Percentiles rank a stretch among this genome's conserved stretches.
phyloP scores from a whole-genome alignment of 2,113 vertebrate species.

The Rutilus rutilus region DNA sequence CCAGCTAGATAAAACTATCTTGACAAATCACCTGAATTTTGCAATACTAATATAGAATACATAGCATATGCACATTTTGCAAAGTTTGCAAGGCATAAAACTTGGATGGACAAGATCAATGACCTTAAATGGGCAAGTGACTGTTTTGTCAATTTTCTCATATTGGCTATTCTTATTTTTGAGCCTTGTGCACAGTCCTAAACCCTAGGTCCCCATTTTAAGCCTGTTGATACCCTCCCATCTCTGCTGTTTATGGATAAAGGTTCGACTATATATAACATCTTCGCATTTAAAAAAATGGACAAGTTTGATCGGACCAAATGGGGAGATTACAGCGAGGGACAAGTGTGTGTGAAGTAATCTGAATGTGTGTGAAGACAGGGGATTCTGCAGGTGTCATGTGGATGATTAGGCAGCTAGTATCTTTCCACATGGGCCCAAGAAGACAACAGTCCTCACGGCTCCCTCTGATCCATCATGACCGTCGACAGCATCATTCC shows the following conservation, averaged over 20 bases:
- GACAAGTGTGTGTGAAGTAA: neutral
- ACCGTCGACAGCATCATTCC: constrained; percentile 88
- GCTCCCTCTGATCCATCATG: constrained; percentile 87
- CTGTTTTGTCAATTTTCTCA: too few relatives aligned
- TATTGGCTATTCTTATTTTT: too few relatives aligned
- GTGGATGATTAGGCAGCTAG: constrained; percentile 85
- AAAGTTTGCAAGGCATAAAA: too few relatives aligned
- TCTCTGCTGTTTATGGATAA: neutral
- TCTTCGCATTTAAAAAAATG: neutral
- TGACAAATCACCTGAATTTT: too few relatives aligned
- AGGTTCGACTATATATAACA: neutral
- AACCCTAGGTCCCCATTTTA: neutral
- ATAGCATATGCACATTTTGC: too few relatives aligned
- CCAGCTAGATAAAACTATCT: too few relatives aligned
- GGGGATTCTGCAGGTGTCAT: constrained; percentile 77
- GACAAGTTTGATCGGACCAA: neutral
- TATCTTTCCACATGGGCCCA: constrained; percentile 83
- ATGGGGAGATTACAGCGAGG: neutral
- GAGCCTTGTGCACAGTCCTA: too few relatives aligned
- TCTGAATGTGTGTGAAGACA: constrained; percentile 54
- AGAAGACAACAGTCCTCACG: constrained; percentile 77
- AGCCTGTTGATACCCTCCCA: neutral
- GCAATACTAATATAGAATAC: too few relatives aligned
- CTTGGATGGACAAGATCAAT: too few relatives aligned
- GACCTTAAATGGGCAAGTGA: too few relatives aligned